Evolutionary conservation across 2,888 invertebrate species (phyloP).

Genomic region (Slavum lentiscoides): DNA sequence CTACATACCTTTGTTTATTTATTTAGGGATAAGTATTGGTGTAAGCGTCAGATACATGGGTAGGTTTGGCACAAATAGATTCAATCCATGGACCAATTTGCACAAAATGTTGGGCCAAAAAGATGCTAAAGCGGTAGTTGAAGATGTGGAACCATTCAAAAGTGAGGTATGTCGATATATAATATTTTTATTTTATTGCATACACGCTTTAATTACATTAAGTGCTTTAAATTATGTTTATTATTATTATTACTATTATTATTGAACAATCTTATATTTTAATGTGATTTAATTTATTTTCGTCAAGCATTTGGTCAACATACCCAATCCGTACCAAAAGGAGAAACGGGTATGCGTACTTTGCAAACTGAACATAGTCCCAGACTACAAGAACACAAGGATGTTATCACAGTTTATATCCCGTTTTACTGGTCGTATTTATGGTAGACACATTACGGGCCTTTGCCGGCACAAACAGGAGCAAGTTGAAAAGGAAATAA

Average conservation of each 20-base stretch:
- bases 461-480: constrained; percentile 82
- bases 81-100: constrained; percentile 48
- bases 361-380: constrained; percentile 78
- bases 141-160: background rate
- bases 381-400: constrained; percentile 89
- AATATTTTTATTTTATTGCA: background rate
- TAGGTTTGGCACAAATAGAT: constrained; percentile 33
- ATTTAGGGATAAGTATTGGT: constrained; percentile 25
- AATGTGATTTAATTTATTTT: constrained; percentile 4
- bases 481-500: constrained; percentile 73
- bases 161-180: constrained; percentile 23
- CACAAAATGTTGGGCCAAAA: constrained; percentile 21
- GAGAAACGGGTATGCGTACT: constrained; percentile 76
- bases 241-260: no score
- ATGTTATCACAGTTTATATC: constrained; percentile 95
- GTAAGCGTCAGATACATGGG: constrained; percentile 28
- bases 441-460: constrained; percentile 91
- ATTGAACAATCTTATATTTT: background rate
- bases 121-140: background rate
- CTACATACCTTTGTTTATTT: constrained; percentile 16
- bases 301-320: constrained; percentile 45
- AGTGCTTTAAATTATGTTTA: no score
- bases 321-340: constrained; percentile 76
- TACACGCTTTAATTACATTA: no score
- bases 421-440: constrained; percentile 88